Conservation (phyloP, 2,113 vertebrate species). For the Telmatochromis brichardi region DNA sequence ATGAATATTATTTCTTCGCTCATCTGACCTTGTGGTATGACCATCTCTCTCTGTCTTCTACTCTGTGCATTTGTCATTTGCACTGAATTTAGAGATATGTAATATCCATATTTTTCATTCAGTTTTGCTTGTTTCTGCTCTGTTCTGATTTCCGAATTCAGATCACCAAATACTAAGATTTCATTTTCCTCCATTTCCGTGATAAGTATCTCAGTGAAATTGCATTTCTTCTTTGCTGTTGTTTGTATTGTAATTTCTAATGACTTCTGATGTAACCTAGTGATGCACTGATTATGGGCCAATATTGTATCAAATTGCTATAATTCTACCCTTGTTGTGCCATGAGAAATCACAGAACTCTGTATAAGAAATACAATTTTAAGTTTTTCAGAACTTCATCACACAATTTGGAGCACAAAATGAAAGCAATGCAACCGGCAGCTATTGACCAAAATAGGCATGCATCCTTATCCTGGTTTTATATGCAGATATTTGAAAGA, state of each 20-base stretch:
- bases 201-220: background rate
- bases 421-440: background rate
- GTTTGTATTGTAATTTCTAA: background rate
- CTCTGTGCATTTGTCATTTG: background rate
- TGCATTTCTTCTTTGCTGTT: background rate
- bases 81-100: rapidly evolving
- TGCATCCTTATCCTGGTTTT: background rate
- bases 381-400: background rate
- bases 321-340: background rate
- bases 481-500: background rate
- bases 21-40: background rate
- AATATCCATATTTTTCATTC: background rate
- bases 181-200: background rate
- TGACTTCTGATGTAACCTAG: background rate
- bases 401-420: background rate
- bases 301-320: background rate
- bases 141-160: background rate
- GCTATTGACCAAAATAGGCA: background rate
- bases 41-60: background rate
- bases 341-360: background rate
- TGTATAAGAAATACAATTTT: background rate
- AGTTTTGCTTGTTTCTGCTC: background rate
- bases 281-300: background rate
- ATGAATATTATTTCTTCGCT: background rate
- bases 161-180: background rate